Conservation (phyloP, 2,113 vertebrate genomes). For the Penelope pileata region DNA sequence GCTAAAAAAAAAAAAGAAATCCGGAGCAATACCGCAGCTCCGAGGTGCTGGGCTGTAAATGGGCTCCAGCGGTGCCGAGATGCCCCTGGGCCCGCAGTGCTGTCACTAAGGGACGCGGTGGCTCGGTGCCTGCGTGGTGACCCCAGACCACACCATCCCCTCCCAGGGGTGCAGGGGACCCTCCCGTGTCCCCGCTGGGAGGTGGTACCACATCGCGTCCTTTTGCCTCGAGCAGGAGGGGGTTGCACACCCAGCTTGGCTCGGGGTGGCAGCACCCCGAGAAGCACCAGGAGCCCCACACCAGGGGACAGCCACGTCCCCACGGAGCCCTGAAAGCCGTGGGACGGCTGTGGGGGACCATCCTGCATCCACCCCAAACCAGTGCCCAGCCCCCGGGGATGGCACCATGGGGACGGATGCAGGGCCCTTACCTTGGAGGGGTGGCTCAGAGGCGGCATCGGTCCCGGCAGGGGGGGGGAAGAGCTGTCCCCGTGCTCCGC, state of each 20-base stretch:
- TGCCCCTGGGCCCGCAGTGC: background rate
- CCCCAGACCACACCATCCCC: background rate
- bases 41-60: background rate
- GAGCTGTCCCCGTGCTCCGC: background rate
- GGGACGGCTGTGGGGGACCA: rapidly evolving
- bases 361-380: rapidly evolving
- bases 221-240: background rate
- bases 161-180: rapidly evolving
- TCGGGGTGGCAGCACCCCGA: rapidly evolving
- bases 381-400: rapidly evolving
- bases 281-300: rapidly evolving
- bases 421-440: conserved; percentile 1
- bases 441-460: background rate
- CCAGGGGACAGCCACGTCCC: background rate
- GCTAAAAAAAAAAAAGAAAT: background rate
- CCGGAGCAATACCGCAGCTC: background rate
- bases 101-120: rapidly evolving
- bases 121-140: background rate
- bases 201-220: background rate
- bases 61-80: background rate
- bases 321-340: rapidly evolving
- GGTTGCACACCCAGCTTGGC: background rate
- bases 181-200: background rate
- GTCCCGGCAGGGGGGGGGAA: background rate
- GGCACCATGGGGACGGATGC: too few species aligned